Percentiles rank a stretch among this genome's conserved stretches.
Conservation (phyloP, 64 coral and sea anemone species). For the Catalaphyllia jardinei region DNA sequence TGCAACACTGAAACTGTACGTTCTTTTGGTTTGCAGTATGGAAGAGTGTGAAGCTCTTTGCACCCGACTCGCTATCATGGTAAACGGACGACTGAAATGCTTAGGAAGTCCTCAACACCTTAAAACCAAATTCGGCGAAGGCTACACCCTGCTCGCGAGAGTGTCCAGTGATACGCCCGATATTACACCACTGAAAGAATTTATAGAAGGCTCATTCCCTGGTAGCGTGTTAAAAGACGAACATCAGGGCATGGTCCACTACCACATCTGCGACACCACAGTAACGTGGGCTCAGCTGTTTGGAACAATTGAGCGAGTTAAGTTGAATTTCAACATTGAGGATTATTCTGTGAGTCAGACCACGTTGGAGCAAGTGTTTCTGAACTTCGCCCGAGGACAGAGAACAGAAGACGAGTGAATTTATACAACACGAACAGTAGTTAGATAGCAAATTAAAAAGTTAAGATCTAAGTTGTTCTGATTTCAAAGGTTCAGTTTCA, state of each 20-base stretch:
- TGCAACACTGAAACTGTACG: not conserved
- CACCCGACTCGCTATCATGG: conserved; percentile 95
- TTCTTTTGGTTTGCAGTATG: conserved; percentile 51
- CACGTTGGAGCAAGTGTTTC: conserved; percentile 42
- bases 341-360: conserved; percentile 97
- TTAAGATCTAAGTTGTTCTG: too few species aligned
- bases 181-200: conserved; percentile 72
- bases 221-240: conserved; percentile 87
- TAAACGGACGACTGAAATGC: conserved; percentile 91
- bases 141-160: conserved; percentile 84
- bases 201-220: conserved; percentile 84
- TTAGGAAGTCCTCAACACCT: conserved; percentile 91
- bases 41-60: conserved; percentile 98
- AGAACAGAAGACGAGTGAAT: too few species aligned
- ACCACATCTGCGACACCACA: conserved; percentile 73
- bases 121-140: conserved; percentile 96
- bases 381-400: too few species aligned
- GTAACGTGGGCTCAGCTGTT: conserved; percentile 89
- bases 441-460: too few species aligned
- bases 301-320: conserved; percentile 68
- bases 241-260: conserved; percentile 90
- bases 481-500: too few species aligned
- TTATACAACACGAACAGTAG: too few species aligned
- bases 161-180: conserved; percentile 34
- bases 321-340: conserved; percentile 69